These are phyloP conservation scores for Athalia cordata DNA, from an alignment of 2,888 invertebrate species.

Conservation along the genomic window DNA sequence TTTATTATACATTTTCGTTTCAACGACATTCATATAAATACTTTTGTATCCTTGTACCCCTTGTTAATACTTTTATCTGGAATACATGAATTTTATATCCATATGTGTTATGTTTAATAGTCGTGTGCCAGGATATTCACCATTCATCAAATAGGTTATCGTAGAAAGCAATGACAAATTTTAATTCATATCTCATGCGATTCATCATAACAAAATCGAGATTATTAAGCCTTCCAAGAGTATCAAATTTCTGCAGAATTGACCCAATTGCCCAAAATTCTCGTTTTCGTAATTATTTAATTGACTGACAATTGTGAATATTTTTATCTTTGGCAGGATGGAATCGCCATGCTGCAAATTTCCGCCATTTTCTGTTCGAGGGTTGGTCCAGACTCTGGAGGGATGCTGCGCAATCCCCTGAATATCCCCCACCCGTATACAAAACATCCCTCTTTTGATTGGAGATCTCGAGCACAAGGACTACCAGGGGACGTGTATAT, in stretches of 20 bases:
- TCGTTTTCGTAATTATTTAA: not conserved
- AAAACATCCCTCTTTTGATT: slow-evolving; percentile 23
- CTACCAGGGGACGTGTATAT: no score
- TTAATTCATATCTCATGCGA: no score
- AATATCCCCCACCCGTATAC: not conserved
- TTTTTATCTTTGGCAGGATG: not conserved
- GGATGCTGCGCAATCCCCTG: slow-evolving; percentile 39
- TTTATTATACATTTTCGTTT: slow-evolving; percentile 19
- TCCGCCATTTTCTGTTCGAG: slow-evolving; percentile 37
- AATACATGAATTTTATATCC: no score
- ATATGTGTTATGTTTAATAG: no score
- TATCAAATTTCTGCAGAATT: not conserved
- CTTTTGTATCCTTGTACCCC: no score
- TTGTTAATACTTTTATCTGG: no score
- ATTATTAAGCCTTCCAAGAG: no score
- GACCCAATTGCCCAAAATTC: not conserved
- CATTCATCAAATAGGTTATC: no score
- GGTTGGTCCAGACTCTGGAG: slow-evolving; percentile 29
- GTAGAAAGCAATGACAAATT: no score
- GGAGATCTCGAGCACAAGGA: not conserved
- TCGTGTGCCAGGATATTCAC: no score
- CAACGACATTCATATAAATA: not conserved
- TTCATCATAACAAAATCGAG: no score
- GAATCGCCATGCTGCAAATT: slow-evolving; percentile 37
- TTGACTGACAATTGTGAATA: not conserved